These are phyloP conservation scores for Herminia tarsipennalis DNA, from an alignment of 2,888 invertebrate species.

Conservation along the genomic window DNA sequence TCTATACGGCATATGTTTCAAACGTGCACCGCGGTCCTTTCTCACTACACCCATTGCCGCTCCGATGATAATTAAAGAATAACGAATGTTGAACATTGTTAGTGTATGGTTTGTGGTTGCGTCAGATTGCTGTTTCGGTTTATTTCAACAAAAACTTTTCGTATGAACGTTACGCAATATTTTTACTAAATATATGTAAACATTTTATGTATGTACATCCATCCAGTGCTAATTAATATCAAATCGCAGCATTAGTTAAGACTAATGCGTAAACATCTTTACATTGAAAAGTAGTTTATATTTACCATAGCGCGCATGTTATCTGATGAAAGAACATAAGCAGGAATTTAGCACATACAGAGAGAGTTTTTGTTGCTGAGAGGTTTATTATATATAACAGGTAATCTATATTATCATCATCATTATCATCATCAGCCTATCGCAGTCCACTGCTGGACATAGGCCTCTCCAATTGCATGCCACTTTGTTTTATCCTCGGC, in stretches of 20 bases:
- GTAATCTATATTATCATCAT: too few relatives aligned
- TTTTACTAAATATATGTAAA: too few relatives aligned
- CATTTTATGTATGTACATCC: too few relatives aligned
- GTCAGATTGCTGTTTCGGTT: slow-evolving; percentile 22
- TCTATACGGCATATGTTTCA: too few relatives aligned
- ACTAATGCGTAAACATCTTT: slow-evolving; percentile 21
- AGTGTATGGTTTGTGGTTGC: slow-evolving; percentile 30
- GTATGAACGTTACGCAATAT: too few relatives aligned
- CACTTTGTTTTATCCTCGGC: too few relatives aligned
- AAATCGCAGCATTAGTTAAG: too few relatives aligned
- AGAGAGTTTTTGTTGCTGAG: slow-evolving; percentile 13
- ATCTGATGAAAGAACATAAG: slow-evolving; percentile 24
- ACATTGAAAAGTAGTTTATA: slow-evolving; percentile 27
- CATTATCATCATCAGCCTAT: too few relatives aligned
- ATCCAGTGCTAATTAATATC: too few relatives aligned
- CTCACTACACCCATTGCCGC: slow-evolving; percentile 13
- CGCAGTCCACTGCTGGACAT: too few relatives aligned
- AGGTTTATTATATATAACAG: slow-evolving; percentile 3
- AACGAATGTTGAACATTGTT: slow-evolving; percentile 32
- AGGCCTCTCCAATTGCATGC: too few relatives aligned
- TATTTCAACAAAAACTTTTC: too few relatives aligned
- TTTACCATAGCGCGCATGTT: slow-evolving; percentile 16
- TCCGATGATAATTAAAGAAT: slow-evolving; percentile 40
- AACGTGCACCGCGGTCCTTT: slow-evolving; percentile 17
- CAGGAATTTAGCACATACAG: slow-evolving; percentile 39